Base-by-base conservation (phyloP, 2,888 invertebrate genomes). In the Morpho helenor region DNA sequence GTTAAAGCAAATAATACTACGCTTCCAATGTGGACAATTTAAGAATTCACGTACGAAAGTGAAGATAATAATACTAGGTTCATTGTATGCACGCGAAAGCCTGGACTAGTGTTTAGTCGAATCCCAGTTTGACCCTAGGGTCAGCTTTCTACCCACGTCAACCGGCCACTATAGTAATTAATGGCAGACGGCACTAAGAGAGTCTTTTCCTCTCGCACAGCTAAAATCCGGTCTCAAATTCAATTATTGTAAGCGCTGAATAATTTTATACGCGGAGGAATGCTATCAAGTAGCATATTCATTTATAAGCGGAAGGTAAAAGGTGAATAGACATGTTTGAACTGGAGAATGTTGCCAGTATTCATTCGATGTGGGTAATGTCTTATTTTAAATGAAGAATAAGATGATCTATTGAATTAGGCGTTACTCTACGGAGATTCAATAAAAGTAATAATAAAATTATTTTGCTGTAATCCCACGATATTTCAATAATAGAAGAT, bases 131-230 rank as follows among this genome's bases (percentile, higher is more conserved):
- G 83, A 80, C 84, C 82, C 68, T 49, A 66, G 85, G 85, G 84
- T 84, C 75, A 73, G 77, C 84, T 86, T 84, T 84, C 84, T 82
- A 82, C 73, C 73, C 68, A 70, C 70, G 71, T 79, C 81, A 76
- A 75, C 76, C 75, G 77, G 77, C 80, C 75, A 78, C 76, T 81
- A 67, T 64, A 57, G 71, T 78, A 82, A 82, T 82, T 80, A 82
- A 82, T 79, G 71, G 64, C 59, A 50, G 63, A 62, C 55, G 67
- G 68, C 65, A 62, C 55, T 54, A 54, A 54, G 61, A 65, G 61
- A 66, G 63, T 53, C 60, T 57, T 62, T 59, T 52, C 61, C 63
- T 56, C 52, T 56, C 44, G 46, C 8, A 47, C 52, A 46, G 46
- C 22, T 52, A 7, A 53, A 61, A 66, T 64, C 64, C 62, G 60